Percentiles rank a stretch among this genome's conserved stretches.
These are phyloP conservation scores for Drymodes brunneopygia DNA, from an alignment of 2,113 vertebrate genomes.

Conservation along the genomic window DNA sequence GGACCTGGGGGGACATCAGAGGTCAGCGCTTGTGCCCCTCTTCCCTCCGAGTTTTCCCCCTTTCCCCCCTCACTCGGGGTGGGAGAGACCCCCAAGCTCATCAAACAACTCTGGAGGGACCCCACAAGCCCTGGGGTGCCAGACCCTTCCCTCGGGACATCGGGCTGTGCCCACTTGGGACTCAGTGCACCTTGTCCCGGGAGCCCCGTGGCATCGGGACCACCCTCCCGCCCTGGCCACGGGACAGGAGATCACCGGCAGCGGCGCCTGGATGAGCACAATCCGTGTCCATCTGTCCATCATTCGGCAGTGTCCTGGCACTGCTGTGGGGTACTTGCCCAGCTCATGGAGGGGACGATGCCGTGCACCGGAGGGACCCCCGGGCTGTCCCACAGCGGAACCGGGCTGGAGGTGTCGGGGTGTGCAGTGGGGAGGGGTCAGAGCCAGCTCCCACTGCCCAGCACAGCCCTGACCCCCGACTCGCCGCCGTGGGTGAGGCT, in stretches of 20 bases:
- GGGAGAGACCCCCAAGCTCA: background rate
- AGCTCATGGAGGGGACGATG: accelerated
- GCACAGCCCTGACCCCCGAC: accelerated
- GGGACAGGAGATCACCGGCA: accelerated
- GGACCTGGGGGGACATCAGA: accelerated
- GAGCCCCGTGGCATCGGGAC: accelerated
- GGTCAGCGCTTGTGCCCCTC: background rate
- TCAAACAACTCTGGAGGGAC: background rate
- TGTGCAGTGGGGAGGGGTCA: accelerated
- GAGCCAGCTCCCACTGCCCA: background rate
- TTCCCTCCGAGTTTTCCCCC: accelerated
- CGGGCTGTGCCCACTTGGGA: background rate
- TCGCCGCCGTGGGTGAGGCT: accelerated
- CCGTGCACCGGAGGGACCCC: background rate
- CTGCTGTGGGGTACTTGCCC: background rate
- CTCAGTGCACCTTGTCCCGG: accelerated
- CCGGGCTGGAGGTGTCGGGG: background rate
- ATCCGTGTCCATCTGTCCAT: accelerated
- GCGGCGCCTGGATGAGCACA: background rate
- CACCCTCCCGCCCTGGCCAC: background rate
- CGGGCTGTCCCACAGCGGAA: accelerated
- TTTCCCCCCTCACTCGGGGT: accelerated
- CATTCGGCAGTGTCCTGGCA: background rate
- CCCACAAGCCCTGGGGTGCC: background rate
- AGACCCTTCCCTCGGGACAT: background rate